phyloP scores from a whole-genome alignment of 2,113 vertebrate genomes.

The Danio rerio region GRCz12tu NC_133193.1:13621001-13621500 shows the following conservation, averaged over 20 bases:
- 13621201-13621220: constrained; percentile 11
- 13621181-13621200: constrained; percentile 97
- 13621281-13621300: no score
- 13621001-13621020: not conserved
- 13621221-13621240: not conserved
- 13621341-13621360: not conserved
- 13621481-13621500: no score
- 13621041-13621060: not conserved
- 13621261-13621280: no score
- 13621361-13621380: no score
- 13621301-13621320: no score
- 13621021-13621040: not conserved
- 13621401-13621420: no score
- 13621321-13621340: not conserved
- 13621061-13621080: constrained; percentile 67
- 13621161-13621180: constrained; percentile 96
- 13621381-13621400: no score
- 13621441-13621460: no score
- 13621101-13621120: constrained; percentile 87
- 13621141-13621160: constrained; percentile 94
- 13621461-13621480: no score
- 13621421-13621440: no score
- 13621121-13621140: constrained; percentile 93
- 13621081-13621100: constrained; percentile 94
- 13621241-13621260: no score